Evolutionary conservation across 2,888 invertebrate genomes (phyloP).

Genomic region (Orthosia cruda): DNA sequence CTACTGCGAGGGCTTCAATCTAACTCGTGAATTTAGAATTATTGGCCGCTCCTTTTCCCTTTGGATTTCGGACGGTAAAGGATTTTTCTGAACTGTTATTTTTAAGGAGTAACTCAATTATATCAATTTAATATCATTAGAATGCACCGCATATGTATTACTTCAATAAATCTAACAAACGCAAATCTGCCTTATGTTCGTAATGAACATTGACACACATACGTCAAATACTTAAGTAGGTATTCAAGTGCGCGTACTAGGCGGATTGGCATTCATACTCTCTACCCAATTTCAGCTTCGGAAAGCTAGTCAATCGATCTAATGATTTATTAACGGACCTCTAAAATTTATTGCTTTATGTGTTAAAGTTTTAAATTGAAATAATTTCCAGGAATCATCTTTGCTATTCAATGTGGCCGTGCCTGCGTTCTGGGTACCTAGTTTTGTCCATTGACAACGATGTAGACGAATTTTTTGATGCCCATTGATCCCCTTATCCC

Average conservation of each 20-base stretch:
- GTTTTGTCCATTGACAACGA: no score
- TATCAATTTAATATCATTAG: not conserved
- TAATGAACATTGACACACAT: slow-evolving; percentile 9
- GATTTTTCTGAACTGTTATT: not conserved
- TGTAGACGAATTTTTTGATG: no score
- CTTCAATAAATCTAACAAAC: not conserved
- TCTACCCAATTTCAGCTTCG: slow-evolving; percentile 30
- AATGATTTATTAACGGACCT: slow-evolving; percentile 12
- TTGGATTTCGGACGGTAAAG: not conserved
- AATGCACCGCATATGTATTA: not conserved
- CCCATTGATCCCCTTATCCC: no score
- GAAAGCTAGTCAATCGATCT: slow-evolving; percentile 17
- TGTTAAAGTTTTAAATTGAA: slow-evolving; percentile 15
- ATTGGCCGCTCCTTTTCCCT: not conserved
- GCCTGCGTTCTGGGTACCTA: no score
- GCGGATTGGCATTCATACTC: slow-evolving; percentile 40
- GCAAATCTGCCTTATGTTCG: slow-evolving; percentile 4
- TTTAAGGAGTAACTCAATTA: not conserved
- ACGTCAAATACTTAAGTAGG: slow-evolving; percentile 16
- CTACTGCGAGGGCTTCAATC: slow-evolving; percentile 5
- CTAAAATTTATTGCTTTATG: slow-evolving; percentile 2
- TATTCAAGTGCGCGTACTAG: slow-evolving; percentile 26
- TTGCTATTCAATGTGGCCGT: no score
- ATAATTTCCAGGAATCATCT: slow-evolving; percentile 52
- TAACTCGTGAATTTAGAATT: slow-evolving; percentile 24